phyloP scores from a whole-genome alignment of 2,113 vertebrate genomes.

The Sciurus niger region DNA sequence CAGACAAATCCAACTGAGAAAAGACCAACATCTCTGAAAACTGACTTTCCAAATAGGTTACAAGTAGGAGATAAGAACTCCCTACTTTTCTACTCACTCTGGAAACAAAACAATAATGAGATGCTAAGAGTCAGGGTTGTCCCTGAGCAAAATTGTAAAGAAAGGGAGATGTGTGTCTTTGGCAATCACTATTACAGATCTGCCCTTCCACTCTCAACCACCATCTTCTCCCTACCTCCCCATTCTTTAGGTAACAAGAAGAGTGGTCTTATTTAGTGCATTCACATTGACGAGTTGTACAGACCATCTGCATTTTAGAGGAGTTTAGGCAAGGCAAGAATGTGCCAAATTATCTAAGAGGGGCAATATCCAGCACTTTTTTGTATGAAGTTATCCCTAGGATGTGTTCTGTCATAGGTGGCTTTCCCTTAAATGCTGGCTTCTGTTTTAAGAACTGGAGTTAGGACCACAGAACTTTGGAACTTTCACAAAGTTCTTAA shows the following conservation, averaged over 20 bases:
- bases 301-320: conserved; percentile 39
- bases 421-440: not conserved
- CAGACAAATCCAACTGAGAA: conserved; percentile 30
- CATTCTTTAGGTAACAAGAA: conserved; percentile 24
- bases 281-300: not conserved
- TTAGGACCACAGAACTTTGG: conserved; percentile 44
- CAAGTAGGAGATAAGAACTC: conserved; percentile 43
- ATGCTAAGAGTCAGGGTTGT: not conserved
- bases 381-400: not conserved
- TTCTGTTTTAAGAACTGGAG: conserved; percentile 8
- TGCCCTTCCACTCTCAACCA: not conserved
- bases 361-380: not conserved
- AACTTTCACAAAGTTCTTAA: conserved; percentile 3
- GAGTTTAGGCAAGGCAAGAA: not conserved
- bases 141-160: conserved; percentile 25
- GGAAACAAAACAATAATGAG: conserved; percentile 30
- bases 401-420: not conserved
- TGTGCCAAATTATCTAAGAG: not conserved
- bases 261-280: not conserved
- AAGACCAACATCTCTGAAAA: conserved; percentile 50
- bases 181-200: not conserved
- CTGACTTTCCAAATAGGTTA: conserved; percentile 43
- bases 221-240: not conserved
- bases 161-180: not conserved
- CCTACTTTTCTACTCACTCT: conserved; percentile 24